Evolutionary conservation across 2,888 invertebrate species (phyloP).

Genomic region (Neoitamus cyanurus): DNA sequence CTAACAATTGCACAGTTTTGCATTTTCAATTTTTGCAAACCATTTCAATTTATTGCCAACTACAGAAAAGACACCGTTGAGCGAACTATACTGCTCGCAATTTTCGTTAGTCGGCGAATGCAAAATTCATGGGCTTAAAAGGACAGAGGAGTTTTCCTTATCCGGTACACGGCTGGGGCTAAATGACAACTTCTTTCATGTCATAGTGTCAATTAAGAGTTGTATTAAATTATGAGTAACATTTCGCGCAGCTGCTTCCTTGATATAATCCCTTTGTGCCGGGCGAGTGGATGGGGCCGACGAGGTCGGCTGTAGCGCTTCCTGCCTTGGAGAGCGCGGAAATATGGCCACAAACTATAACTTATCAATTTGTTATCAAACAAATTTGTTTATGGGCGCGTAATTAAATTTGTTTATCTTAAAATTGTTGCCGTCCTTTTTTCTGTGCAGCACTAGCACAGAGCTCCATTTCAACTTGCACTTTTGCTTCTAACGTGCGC

Average conservation of each 20-base stretch:
- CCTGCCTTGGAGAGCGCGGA: background rate
- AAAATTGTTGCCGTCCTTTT: conserved; percentile 42
- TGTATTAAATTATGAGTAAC: conserved; percentile 30
- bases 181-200: background rate
- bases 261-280: conserved; percentile 4
- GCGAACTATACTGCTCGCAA: background rate
- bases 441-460: background rate
- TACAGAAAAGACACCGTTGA: background rate
- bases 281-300: background rate
- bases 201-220: conserved; percentile 41
- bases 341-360: conserved; percentile 45
- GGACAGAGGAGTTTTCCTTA: background rate
- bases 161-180: background rate
- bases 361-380: conserved; percentile 53
- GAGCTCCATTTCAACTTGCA: conserved; percentile 14
- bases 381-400: conserved; percentile 52
- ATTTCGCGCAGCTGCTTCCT: background rate
- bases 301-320: background rate
- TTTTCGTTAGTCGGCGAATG: background rate
- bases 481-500: conserved; percentile 18
- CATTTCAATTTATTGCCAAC: background rate
- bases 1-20: background rate
- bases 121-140: background rate
- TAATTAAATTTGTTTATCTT: conserved; percentile 54
- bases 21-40: background rate